Evolutionary conservation across 2,888 invertebrate species (phyloP), one percentile per base, ranked within the genome.

Genomic region (Euplexia lucipara): DNA sequence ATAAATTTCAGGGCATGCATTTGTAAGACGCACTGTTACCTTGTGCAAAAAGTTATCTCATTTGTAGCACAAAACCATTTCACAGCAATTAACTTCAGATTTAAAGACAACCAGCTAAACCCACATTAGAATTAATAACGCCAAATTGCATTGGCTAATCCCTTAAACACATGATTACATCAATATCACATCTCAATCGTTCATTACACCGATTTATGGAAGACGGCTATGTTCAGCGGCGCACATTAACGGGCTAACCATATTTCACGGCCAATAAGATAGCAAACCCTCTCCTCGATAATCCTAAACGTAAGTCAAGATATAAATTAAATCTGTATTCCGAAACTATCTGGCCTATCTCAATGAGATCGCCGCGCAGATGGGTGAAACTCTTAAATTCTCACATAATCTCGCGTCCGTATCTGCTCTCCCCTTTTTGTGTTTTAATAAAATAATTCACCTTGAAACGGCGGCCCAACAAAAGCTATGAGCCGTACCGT

Each of bases 401-500:
- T 85, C 89, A 89, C 89, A 86, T 90, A 90, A 91, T 91, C 91
- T 89, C 75, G 70, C 65, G 69, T 70, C 75, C 69, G 69, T 75
- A 80, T 88, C 86, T 83, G 80, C 80, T 84, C 84, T 83, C 82
- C 85, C 87, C 84, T 87, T 90, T 89, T 87, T 89, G 84, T 88
- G 86, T 90, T 90, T 90, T 88, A 90, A 89, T 90, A 90, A 91
- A 91, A 90, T 90, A 91, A 91, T 87, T 91, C 87, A 90, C 84
- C 82, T 87, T 87, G 85, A 91, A 91, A 89, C 84, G 89, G 85
- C 83, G 83, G 87, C 88, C 85, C 85, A 83, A 81, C 89, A 87
- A 90, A 88, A 88, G 89, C 90, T 88, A 90, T 88, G 89, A 89
- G 90, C 88, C 88, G 85, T 87, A 66, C 70, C 87, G 86, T 86